Evolutionary conservation across 2,888 invertebrate species (phyloP).

Genomic region (Aromia moschata): DNA sequence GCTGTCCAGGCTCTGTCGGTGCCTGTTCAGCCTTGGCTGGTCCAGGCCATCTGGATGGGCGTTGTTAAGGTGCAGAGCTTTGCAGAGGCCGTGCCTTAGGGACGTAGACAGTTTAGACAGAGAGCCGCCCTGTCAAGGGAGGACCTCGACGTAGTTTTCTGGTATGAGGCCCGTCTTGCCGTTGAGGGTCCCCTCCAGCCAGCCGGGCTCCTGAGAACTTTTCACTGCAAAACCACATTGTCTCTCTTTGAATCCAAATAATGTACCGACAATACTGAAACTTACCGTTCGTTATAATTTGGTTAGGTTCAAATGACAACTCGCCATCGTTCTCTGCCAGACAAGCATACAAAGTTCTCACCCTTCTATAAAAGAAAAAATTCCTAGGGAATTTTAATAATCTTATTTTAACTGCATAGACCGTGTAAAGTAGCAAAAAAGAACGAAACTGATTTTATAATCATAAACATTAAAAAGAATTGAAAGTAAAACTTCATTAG

Average conservation of each 20-base stretch:
- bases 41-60: constrained; percentile 48
- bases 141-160: constrained; percentile 94
- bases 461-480: no score
- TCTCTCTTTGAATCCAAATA: no score
- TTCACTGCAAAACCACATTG: constrained; percentile 74
- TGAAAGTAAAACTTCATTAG: no score
- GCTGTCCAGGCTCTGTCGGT: constrained; percentile 58
- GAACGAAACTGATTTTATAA: no score
- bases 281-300: constrained; percentile 95
- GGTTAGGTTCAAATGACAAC: constrained; percentile 97
- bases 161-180: constrained; percentile 94
- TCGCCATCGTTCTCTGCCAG: constrained; percentile 96
- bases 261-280: no score
- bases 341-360: constrained; percentile 95
- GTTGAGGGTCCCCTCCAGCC: constrained; percentile 94
- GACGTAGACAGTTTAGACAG: constrained; percentile 58
- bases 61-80: constrained; percentile 56
- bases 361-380: constrained; percentile 74
- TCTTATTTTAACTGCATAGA: no score
- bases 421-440: no score
- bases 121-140: constrained; percentile 69
- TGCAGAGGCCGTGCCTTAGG: constrained; percentile 56
- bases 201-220: constrained; percentile 94
- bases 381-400: no score
- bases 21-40: constrained; percentile 46